Percentiles rank a stretch among this genome's conserved stretches.
Conservation (phyloP, 2,113 vertebrate genomes). For the Alectura lathami region DNA sequence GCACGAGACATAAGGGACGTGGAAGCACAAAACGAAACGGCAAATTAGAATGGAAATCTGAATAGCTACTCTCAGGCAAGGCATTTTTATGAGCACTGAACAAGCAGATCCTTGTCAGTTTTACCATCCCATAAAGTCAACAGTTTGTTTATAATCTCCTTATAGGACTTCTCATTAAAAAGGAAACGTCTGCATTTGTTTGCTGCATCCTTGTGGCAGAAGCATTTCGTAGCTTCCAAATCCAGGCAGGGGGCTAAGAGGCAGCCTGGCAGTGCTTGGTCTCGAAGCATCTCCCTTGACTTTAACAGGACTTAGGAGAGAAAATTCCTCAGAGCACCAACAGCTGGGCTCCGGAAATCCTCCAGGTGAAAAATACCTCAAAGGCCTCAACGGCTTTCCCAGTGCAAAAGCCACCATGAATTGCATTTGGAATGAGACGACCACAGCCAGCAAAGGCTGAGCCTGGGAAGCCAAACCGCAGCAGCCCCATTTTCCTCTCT, state of each 20-base stretch:
- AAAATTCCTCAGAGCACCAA: neutral
- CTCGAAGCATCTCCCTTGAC: neutral
- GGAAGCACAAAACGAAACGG: neutral
- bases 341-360: neutral
- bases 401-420: neutral
- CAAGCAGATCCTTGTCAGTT: constrained; percentile 29
- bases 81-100: constrained; percentile 54
- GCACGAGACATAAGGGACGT: accelerated
- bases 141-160: neutral
- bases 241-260: neutral
- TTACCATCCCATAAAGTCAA: neutral
- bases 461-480: neutral
- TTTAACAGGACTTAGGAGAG: neutral
- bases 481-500: neutral
- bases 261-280: neutral
- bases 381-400: neutral
- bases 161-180: neutral
- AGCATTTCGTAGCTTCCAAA: neutral
- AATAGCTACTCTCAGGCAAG: neutral
- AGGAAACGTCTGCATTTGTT: neutral
- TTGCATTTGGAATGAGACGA: neutral
- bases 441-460: neutral
- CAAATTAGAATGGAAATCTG: neutral
- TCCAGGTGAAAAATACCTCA: neutral
- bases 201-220: neutral